Evolutionary conservation across 2,888 invertebrate species (phyloP), one percentile per base, ranked within the genome.

Genomic region (Lissocephala sabroskyi): DNA sequence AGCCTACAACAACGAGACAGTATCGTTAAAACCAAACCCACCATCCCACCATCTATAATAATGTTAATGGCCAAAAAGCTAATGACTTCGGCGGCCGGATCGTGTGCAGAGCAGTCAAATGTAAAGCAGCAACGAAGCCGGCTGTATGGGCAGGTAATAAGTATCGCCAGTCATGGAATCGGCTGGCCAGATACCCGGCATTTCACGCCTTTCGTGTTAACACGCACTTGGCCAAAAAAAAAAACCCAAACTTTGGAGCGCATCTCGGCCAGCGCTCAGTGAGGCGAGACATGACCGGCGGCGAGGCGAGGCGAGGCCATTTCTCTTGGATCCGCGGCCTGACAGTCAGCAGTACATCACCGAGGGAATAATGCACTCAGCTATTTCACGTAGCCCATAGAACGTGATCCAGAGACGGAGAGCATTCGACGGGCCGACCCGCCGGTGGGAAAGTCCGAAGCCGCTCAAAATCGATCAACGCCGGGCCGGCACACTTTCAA

Each of bases 371-470:
- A n/a, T n/a, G 55, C 60, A 65, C 57, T 65, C 59, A 63, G 58
- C 65, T 75, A 73, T 65, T 80, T 79, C 81, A 81, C 80, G 81
- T 79, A 71, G 65, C 65, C 56, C 54, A 73, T 74, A 79, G 79
- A 81, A 79, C 81, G 79, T 81, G 79, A 79, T 80, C 80, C 67
- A 54, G 58, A 59, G 56, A 49, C 29, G 32, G 10, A 30, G 23
- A 23, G 7, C 23, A 5, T 3, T 5, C 23, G 7, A 23, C 23
- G 23, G 23, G 23, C 23, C 23, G 10, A 30, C 7, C 23, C 23
- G 23, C 7, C 23, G n/a, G 51, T 46, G 65, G 54, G 67, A 71
- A 75, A 75, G 73, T 76, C 68, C 63, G 48, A 51, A 28, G 42
- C 41, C 56, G 45, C 52, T 46, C 37, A 41, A 62, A 49, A 67